Conservation (phyloP, 2,113 vertebrate species). For the Polypterus senegalus region DNA sequence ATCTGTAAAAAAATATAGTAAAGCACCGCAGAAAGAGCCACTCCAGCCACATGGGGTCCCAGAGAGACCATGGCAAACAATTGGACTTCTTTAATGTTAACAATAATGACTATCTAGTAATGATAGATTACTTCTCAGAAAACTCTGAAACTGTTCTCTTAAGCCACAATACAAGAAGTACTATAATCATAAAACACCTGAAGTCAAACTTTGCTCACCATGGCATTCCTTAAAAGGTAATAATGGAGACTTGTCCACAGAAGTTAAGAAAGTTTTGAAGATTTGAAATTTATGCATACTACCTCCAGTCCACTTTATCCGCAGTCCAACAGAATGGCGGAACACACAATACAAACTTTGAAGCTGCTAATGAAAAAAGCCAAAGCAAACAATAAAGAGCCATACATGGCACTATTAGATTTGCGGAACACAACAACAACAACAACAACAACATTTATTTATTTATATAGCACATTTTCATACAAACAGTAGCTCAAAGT, state of each 20-base stretch:
- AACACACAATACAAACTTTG: constrained; percentile 12
- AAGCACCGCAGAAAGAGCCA: constrained; percentile 8
- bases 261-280: background rate
- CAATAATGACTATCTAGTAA: constrained; percentile 10
- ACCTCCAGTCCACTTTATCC: background rate
- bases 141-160: constrained; percentile 9
- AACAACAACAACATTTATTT: too few relatives aligned
- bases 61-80: constrained; percentile 15
- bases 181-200: constrained; percentile 8
- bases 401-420: too few relatives aligned
- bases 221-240: constrained; percentile 12
- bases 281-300: constrained; percentile 9
- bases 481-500: too few relatives aligned
- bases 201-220: constrained; percentile 11
- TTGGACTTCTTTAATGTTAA: constrained; percentile 11
- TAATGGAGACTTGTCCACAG: constrained; percentile 8
- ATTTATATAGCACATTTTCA: too few relatives aligned
- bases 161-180: constrained; percentile 12
- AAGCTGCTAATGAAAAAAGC: constrained; percentile 12
- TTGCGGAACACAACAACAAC: too few relatives aligned
- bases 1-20: constrained; percentile 9
- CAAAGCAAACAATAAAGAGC: constrained; percentile 8
- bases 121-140: constrained; percentile 11
- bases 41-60: constrained; percentile 12
- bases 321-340: constrained; percentile 9